Evolutionary conservation across 2,888 invertebrate species (phyloP), one percentile per base, ranked within the genome.

Genomic region (Drosophila koepferae): DNA sequence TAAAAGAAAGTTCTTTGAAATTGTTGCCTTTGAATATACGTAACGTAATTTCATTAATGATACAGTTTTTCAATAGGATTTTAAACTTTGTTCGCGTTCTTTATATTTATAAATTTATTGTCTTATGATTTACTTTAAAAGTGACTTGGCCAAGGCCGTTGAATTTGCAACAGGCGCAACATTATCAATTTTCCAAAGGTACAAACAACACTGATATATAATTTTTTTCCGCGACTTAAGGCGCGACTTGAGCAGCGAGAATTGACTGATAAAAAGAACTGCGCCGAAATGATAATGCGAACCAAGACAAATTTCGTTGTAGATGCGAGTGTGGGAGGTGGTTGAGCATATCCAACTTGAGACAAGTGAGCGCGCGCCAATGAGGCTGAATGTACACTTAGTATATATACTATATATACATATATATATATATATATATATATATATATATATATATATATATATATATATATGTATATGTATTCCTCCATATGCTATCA

Each of bases 181-280:
- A 63, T 75, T 65, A 34, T 70, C 41, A 41, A 56, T 38, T 62
- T 53, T 61, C 66, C 44, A 53, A 53, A 31, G 4, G 20, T 16
- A 68, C 12, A 31, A 16, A 34, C 6, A 54, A 49, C n/a, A 48
- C 46, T 54, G 61, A 51, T 51, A 36, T 51, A 36, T 65, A 76
- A 64, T 31, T 84, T 80, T 84, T 80, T 65, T 77, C 74, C 89
- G 85, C 80, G 82, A 87, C 74, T 82, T 80, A 63, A 72, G 64
- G 64, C 67, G 72, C 88, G 74, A 72, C 75, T 51, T 20, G 51
- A 70, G 80, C 85, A 75, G 56, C 78, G 72, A 66, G 74, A 80
- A 89, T 80, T 78, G 80, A 86, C 85, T 86, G 85, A 89, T 86
- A 89, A 80, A 89, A 86, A 85, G 85, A 89, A 89, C 88, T 86